Base-by-base conservation (phyloP, 1,140 invertebrate species). In the Drosophila orena region DNA sequence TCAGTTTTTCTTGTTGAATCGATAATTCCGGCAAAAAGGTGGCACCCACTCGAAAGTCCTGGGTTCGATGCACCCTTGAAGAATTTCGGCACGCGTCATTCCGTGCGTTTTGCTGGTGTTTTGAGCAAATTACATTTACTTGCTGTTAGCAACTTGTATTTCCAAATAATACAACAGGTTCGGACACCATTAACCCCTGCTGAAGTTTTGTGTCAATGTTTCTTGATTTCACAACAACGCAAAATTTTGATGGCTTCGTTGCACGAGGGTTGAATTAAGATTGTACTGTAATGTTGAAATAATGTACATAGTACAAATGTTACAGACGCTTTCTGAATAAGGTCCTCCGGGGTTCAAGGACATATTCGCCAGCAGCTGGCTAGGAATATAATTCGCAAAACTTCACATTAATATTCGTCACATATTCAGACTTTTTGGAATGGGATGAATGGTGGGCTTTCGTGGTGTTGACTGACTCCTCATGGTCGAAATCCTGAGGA, bases 181-280 rank as follows among this genome's bases (percentile, higher is more conserved):
- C 61, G 42, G 38, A 30, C 64, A 84, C 57, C 72, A 79, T 79
- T 85, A 77, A 79, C 81, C 77, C 60, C 47, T 35, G 24, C n/a
- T 12, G 10, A 42, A 49, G 38, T 22, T 47, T 57, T 60, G 27
- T 77, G 69, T 77, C 74, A 81, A 69, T 83, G 79, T 43, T 47
- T 44, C 44, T 4, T 40, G 24, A 84, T 84, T 85, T 80, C 58
- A 62, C 66, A 79, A 83, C 14, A 68, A 57, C 27, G 40, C 49
- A 27, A 53, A 66, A 83, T 70, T 52, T 75, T 44, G 61, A 56
- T 56, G 35, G 50, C 22, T 40, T 20, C 10, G 15, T 49, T 20
- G 43, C 43, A 59, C 14, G 52, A 49, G 60, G 56, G 66, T 81
- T 77, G 60, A 81, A 59, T 80, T 56, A 35, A 30, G 60, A 60